Percentiles rank a stretch among this genome's conserved stretches.
Conservation (phyloP, 1,140 invertebrate species). For the Megalonaias nervosa region DNA sequence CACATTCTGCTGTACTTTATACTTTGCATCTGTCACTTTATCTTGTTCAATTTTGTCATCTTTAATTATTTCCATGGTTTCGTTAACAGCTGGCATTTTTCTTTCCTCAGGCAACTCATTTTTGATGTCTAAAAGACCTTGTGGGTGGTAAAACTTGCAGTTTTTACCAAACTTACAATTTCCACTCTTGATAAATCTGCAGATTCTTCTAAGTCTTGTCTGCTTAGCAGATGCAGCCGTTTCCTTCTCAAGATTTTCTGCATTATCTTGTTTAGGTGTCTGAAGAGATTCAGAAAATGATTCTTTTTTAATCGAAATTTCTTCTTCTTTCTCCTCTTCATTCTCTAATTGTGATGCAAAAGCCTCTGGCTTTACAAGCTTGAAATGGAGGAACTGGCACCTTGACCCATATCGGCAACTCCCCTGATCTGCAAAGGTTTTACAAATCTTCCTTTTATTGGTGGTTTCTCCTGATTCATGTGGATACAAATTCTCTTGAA, state of each 20-base stretch:
- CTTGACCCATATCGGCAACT: constrained; percentile 36
- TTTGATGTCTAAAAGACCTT: neutral
- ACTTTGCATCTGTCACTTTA: constrained; percentile 1
- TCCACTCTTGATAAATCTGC: constrained; percentile 40
- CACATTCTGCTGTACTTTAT: constrained; percentile 1
- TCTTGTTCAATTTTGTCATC: constrained; percentile 3
- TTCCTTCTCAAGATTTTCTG: too few species aligned
- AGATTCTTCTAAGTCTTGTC: constrained; percentile 18
- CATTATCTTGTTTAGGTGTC: too few species aligned
- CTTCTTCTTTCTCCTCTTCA: neutral
- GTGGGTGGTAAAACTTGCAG: constrained; percentile 47
- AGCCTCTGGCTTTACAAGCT: neutral
- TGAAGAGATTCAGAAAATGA: too few species aligned
- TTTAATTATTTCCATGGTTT: neutral
- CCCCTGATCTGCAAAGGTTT: constrained; percentile 28
- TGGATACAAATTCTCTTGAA: neutral
- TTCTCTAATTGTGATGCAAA: neutral
- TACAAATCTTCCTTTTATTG: constrained; percentile 23
- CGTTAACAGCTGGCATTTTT: neutral
- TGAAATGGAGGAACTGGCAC: constrained; percentile 42
- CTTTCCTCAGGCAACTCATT: constrained; percentile 5
- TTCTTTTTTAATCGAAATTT: too few species aligned
- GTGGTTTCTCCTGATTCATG: neutral
- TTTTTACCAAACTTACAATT: constrained; percentile 46
- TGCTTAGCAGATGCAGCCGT: too few species aligned